Percentiles rank a stretch among this genome's conserved stretches.
Evolutionary conservation across 2,797 vertebrate species (phyloP).

Genomic region (Choloepus didactylus): DNA sequence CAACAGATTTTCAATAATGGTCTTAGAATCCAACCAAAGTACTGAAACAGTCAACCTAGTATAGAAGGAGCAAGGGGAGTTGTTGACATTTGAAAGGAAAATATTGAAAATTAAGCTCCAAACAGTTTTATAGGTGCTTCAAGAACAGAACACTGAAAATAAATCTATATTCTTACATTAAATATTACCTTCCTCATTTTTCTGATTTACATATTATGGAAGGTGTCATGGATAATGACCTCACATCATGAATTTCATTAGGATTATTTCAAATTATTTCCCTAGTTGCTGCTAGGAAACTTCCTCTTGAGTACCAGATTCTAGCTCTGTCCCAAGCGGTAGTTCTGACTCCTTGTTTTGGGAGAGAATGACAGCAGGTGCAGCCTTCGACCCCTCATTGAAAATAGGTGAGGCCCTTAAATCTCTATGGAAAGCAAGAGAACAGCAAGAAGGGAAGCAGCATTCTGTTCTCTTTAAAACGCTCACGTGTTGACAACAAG

Average conservation of each 20-base stretch:
- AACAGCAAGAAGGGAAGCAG: background rate
- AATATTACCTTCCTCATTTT: background rate
- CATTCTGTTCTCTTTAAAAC: background rate
- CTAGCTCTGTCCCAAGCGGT: background rate
- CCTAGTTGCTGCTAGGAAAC: conserved; percentile 20
- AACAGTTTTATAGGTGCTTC: background rate
- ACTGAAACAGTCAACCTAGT: background rate
- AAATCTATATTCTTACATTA: background rate
- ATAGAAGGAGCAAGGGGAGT: background rate
- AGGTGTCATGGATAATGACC: background rate
- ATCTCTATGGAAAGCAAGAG: background rate
- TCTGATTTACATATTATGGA: background rate
- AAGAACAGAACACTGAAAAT: background rate
- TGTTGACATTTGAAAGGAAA: background rate
- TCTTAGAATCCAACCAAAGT: background rate
- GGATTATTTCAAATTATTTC: too few relatives aligned
- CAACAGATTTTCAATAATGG: background rate
- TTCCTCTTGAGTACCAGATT: background rate
- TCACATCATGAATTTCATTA: too few relatives aligned
- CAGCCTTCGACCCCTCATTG: background rate
- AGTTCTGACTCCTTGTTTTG: background rate
- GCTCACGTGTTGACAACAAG: background rate
- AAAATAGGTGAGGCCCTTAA: background rate
- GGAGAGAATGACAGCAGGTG: background rate
- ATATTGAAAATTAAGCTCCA: background rate